These are phyloP conservation scores for Antheraea assamensis DNA, from an alignment of 2,888 invertebrate genomes.

Conservation along the genomic window DNA sequence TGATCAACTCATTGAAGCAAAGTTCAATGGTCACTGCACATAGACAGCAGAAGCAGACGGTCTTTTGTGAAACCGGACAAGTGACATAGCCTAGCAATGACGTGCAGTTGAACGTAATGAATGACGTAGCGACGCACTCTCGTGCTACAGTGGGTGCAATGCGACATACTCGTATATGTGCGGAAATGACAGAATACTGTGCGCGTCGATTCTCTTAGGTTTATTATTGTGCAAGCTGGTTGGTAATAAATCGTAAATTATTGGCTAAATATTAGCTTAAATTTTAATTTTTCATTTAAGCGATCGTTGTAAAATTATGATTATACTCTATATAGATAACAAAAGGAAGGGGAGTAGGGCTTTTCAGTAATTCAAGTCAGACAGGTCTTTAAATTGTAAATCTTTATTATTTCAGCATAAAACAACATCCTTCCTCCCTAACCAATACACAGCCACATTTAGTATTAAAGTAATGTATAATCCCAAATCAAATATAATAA, in stretches of 20 bases:
- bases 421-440: no score
- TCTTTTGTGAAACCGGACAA: constrained; percentile 27
- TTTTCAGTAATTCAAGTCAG: no score
- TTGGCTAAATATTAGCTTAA: not conserved
- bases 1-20: not conserved
- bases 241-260: not conserved
- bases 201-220: constrained; percentile 22
- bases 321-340: not conserved
- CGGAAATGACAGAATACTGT: constrained; percentile 39
- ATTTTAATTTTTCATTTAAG: not conserved
- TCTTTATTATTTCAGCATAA: no score
- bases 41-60: not conserved
- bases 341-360: no score
- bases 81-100: constrained; percentile 58
- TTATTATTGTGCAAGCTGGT: not conserved
- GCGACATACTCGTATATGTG: constrained; percentile 53
- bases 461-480: not conserved
- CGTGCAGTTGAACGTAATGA: constrained; percentile 66
- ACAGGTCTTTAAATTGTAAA: no score
- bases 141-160: constrained; percentile 59
- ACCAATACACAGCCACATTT: not conserved
- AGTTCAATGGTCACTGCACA: not conserved
- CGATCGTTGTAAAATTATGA: not conserved
- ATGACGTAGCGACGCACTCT: constrained; percentile 63
- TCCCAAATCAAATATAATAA: no score